phyloP scores from a whole-genome alignment of 2,113 vertebrate genomes.

The Psophia crepitans region DNA sequence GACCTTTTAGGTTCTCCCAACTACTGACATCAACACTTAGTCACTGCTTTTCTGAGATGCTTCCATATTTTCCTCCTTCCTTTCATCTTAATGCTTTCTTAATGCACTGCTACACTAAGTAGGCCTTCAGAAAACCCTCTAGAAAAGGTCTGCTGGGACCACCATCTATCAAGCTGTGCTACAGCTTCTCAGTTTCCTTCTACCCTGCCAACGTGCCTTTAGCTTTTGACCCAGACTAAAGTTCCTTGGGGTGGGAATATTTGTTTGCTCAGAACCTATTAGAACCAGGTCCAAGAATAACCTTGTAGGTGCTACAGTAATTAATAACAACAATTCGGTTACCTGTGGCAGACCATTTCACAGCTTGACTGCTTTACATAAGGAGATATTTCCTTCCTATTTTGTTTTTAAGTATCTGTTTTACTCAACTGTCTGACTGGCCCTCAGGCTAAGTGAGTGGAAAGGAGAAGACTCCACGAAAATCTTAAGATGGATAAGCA shows the following conservation, averaged over 20 bases:
- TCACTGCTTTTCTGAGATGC: neutral
- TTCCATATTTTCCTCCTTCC: neutral
- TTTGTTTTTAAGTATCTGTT: neutral
- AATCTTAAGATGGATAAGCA: neutral
- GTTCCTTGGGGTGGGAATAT: neutral
- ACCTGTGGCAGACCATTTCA: neutral
- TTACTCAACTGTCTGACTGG: neutral
- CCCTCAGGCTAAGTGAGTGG: neutral
- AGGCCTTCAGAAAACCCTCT: neutral
- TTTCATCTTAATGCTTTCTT: neutral
- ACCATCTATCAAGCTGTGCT: neutral
- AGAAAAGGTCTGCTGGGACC: neutral
- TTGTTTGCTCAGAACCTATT: neutral
- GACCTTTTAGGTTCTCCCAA: neutral
- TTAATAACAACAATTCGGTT: neutral
- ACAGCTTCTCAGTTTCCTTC: neutral
- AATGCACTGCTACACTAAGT: neutral
- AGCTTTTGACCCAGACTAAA: neutral
- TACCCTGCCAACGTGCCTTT: neutral
- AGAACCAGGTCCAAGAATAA: neutral
- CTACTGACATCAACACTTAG: neutral
- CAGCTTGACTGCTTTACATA: neutral
- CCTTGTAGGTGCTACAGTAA: neutral
- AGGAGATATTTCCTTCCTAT: neutral
- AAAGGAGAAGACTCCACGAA: neutral